phyloP scores from a whole-genome alignment of 2,113 vertebrate genomes.

The Pomatorhinus ruficollis region DNA sequence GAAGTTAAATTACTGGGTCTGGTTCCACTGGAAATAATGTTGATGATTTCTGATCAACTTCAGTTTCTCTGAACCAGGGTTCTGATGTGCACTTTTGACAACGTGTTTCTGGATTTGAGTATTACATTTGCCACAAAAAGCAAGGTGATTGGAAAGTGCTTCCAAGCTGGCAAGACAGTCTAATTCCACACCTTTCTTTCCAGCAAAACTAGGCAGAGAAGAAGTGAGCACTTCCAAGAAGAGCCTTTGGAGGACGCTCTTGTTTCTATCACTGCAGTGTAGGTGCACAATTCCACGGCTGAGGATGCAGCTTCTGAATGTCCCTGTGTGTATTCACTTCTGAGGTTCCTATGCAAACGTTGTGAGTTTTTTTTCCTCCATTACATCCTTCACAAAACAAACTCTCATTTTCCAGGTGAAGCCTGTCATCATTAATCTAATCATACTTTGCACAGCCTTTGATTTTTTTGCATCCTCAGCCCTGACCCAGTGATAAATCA shows the following conservation, averaged over 20 bases:
- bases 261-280: neutral
- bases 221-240: neutral
- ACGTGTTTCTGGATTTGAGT: neutral
- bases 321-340: neutral
- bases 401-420: neutral
- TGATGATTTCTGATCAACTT: neutral
- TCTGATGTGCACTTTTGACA: neutral
- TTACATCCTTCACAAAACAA: neutral
- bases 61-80: neutral
- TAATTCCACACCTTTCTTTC: neutral
- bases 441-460: neutral
- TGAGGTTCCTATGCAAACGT: neutral
- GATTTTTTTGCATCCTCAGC: neutral
- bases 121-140: neutral
- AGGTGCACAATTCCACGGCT: neutral
- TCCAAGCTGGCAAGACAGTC: neutral
- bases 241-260: neutral
- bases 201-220: neutral
- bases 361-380: accelerated
- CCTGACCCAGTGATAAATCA: conserved; percentile 34
- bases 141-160: neutral
- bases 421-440: conserved; percentile 16
- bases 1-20: neutral
- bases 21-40: neutral
- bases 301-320: neutral